Evolutionary conservation across 2,113 vertebrate species (phyloP).

Genomic region (Piliocolobus tephrosceles): DNA sequence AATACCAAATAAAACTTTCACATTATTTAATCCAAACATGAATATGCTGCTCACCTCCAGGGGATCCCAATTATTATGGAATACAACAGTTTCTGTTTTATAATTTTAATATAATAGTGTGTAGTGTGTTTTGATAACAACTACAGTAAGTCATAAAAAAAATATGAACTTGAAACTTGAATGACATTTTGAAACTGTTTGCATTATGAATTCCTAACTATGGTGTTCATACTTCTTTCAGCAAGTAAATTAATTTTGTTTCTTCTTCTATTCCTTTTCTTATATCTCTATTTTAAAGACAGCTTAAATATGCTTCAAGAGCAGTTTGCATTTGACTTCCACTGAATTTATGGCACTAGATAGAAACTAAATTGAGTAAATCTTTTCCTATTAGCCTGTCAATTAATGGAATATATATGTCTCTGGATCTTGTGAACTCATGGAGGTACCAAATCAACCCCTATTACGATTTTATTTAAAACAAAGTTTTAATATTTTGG

Average conservation of each 20-base stretch:
- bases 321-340: background rate
- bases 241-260: conserved; percentile 33
- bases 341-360: background rate
- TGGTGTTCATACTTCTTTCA: conserved; percentile 23
- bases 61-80: background rate
- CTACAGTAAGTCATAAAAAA: background rate
- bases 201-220: background rate
- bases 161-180: background rate
- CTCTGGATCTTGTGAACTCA: background rate
- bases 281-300: background rate
- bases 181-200: background rate
- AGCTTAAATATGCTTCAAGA: conserved; percentile 10
- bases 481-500: background rate
- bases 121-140: background rate
- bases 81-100: background rate
- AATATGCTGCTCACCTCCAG: background rate
- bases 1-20: background rate
- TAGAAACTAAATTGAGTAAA: background rate
- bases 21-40: background rate
- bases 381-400: background rate
- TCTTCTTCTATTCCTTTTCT: background rate
- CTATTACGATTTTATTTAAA: background rate
- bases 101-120: background rate
- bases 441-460: background rate
- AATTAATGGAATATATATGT: background rate